Conservation (phyloP, 2,113 vertebrate genomes). For the Tragulus kanchil region DNA sequence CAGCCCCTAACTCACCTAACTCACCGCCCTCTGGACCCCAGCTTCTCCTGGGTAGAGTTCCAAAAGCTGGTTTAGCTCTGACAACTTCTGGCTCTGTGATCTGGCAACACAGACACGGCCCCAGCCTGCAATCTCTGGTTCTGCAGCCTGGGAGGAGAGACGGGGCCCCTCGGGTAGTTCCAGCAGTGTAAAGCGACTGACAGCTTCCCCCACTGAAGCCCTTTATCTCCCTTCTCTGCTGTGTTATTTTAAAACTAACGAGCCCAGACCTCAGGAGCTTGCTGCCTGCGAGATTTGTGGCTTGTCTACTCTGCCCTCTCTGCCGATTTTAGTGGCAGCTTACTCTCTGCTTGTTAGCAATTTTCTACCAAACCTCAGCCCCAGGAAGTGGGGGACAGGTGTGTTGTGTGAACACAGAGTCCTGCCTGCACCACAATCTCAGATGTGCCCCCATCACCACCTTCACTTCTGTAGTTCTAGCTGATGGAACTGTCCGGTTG, state of each 20-base stretch:
- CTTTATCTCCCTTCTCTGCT: constrained; percentile 71
- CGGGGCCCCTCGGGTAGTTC: neutral
- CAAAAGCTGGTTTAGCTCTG: neutral
- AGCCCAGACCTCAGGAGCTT: constrained; percentile 66
- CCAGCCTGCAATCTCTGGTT: neutral
- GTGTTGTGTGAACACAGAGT: neutral
- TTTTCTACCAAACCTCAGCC: neutral
- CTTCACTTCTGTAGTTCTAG: neutral
- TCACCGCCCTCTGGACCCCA: too few species aligned
- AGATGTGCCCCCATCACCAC: neutral
- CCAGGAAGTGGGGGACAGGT: neutral
- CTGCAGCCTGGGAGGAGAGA: neutral
- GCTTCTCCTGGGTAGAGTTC: neutral
- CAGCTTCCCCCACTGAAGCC: constrained; percentile 47
- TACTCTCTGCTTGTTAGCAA: constrained; percentile 55
- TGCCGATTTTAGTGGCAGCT: neutral
- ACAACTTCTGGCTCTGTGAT: neutral
- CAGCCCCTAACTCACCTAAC: neutral
- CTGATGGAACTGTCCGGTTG: neutral
- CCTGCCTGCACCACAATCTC: neutral
- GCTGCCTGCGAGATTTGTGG: constrained; percentile 61
- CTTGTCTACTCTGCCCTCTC: constrained; percentile 52
- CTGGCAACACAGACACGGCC: neutral
- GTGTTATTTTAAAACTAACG: constrained; percentile 81
- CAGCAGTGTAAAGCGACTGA: neutral